These are phyloP conservation scores for Pygmarrhopalites habei DNA, from an alignment of 1,140 invertebrate genomes.

Conservation along the genomic window DNA sequence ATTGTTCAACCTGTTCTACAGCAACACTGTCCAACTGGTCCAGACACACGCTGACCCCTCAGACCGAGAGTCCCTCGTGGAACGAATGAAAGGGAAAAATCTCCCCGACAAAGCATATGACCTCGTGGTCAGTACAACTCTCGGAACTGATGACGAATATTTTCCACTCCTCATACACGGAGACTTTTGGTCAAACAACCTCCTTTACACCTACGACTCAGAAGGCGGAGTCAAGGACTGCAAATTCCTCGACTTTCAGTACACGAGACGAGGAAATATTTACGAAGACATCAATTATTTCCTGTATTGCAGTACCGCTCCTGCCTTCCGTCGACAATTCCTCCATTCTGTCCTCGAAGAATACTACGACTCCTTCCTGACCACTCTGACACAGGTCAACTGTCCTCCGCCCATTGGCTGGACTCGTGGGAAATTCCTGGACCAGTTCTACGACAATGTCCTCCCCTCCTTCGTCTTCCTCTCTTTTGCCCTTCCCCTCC, in stretches of 20 bases:
- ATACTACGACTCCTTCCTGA: slow-evolving; percentile 18
- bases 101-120: neutral
- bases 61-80: neutral
- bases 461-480: neutral
- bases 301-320: slow-evolving; percentile 15
- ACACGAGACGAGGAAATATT: slow-evolving; percentile 16
- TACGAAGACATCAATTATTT: slow-evolving; percentile 19
- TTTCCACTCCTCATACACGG: neutral
- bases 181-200: slow-evolving; percentile 45
- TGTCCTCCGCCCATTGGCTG: slow-evolving; percentile 2
- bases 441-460: neutral
- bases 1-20: neutral
- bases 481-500: neutral
- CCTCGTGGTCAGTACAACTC: neutral
- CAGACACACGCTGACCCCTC: neutral
- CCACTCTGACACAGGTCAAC: slow-evolving; percentile 1
- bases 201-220: slow-evolving; percentile 47
- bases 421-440: neutral
- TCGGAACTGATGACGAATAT: neutral
- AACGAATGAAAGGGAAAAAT: neutral
- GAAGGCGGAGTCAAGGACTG: slow-evolving; percentile 39
- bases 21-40: neutral
- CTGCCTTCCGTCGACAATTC: slow-evolving; percentile 16
- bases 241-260: slow-evolving; percentile 29
- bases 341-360: neutral